Percentiles rank a stretch among this genome's conserved stretches.
These are phyloP conservation scores for Mirounga angustirostris DNA, from an alignment of 2,113 vertebrate genomes.

Conservation along the genomic window DNA sequence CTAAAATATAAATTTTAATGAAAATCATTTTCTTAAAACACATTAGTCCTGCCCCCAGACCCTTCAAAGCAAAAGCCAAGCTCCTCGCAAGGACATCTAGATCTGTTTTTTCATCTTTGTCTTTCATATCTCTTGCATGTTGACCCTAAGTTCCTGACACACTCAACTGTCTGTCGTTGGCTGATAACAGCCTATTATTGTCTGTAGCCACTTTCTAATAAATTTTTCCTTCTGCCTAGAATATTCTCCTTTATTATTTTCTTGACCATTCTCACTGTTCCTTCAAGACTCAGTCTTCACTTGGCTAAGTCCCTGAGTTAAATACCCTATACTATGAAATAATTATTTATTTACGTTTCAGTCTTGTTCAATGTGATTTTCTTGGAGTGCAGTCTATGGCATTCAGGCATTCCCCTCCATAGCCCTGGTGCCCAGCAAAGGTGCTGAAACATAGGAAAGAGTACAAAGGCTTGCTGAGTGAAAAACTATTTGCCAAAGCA, in stretches of 20 bases:
- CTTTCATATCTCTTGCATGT: not conserved
- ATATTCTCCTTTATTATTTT: not conserved
- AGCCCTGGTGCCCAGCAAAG: not conserved
- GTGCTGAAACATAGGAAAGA: not conserved
- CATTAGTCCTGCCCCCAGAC: too few relatives aligned
- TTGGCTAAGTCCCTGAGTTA: not conserved
- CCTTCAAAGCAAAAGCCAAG: not conserved
- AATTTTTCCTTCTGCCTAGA: not conserved
- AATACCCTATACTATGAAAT: not conserved
- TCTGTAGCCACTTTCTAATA: not conserved
- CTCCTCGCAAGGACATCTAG: not conserved
- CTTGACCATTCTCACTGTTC: not conserved
- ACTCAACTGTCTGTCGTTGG: not conserved
- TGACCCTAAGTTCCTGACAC: not conserved
- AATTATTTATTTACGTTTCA: constrained; percentile 18
- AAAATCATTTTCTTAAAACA: not conserved
- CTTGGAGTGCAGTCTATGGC: not conserved
- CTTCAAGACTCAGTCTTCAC: not conserved
- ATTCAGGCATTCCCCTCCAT: not conserved
- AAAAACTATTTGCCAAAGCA: constrained; percentile 28
- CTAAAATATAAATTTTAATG: not conserved
- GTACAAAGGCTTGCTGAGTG: not conserved
- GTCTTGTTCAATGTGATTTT: not conserved
- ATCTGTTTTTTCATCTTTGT: not conserved
- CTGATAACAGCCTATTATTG: not conserved